Evolutionary conservation across 1,140 invertebrate genomes (phyloP).

Genomic region (Pectinophora gossypiella): DNA sequence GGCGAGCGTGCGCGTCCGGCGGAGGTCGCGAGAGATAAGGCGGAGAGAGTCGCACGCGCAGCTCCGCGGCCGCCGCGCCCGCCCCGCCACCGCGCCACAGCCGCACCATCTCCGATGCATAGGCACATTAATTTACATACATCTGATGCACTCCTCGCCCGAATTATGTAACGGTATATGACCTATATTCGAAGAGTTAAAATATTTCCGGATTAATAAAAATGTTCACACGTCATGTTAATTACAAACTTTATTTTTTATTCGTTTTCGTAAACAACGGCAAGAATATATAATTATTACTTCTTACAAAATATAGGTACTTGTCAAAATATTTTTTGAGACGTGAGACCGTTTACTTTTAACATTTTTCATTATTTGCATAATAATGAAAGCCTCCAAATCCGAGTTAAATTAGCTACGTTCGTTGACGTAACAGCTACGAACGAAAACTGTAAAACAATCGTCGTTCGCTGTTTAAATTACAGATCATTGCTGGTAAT

Average conservation of each 20-base stretch:
- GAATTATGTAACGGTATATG: conserved; percentile 67
- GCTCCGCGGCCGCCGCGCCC: conserved; percentile 18
- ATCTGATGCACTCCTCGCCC: conserved; percentile 49
- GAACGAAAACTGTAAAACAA: conserved; percentile 56
- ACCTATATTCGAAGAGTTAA: too few species aligned
- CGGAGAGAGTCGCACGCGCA: conserved; percentile 71
- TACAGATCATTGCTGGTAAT: conserved; percentile 50
- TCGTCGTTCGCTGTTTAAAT: conserved; percentile 44
- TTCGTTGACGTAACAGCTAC: conserved; percentile 51
- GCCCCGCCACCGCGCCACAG: conserved; percentile 42
- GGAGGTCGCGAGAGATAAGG: conserved; percentile 73
- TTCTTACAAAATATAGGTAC: too few species aligned
- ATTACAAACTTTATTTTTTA: neutral
- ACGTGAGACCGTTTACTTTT: too few species aligned
- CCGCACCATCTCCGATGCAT: conserved; percentile 46
- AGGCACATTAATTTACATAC: conserved; percentile 58
- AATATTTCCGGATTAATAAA: too few species aligned
- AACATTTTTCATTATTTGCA: neutral
- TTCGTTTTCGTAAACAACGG: too few species aligned
- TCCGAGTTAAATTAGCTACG: conserved; percentile 42
- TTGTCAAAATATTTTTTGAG: too few species aligned
- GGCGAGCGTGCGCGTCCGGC: conserved; percentile 61
- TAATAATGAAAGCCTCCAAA: conserved; percentile 53
- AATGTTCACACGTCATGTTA: neutral
- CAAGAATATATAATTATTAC: too few species aligned